phyloP scores from a whole-genome alignment of 2,888 invertebrate genomes.

The Drosophila imparisetae region DNA sequence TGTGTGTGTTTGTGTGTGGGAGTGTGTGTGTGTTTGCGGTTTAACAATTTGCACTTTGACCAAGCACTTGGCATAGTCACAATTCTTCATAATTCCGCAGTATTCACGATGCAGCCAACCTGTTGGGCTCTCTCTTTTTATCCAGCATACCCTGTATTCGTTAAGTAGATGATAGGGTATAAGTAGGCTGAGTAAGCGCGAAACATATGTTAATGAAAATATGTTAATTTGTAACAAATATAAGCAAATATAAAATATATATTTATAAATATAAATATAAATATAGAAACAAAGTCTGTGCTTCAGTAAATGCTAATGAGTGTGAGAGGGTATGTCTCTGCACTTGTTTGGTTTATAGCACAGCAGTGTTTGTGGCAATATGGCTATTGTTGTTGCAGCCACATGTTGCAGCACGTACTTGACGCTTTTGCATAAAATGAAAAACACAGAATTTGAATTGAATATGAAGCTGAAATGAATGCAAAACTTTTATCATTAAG shows the following conservation, averaged over 20 bases:
- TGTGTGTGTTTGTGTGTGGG: slow-evolving; percentile 1
- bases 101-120: slow-evolving; percentile 44
- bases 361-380: slow-evolving; percentile 19
- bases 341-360: neutral
- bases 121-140: slow-evolving; percentile 48
- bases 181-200: neutral
- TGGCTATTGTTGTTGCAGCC: slow-evolving; percentile 48
- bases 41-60: slow-evolving; percentile 70
- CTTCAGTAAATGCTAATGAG: neutral
- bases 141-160: slow-evolving; percentile 11
- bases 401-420: slow-evolving; percentile 65
- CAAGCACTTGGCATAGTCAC: slow-evolving; percentile 70
- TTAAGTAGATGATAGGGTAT: neutral
- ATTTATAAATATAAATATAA: too few species aligned
- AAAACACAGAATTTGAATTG: slow-evolving; percentile 65
- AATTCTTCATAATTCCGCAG: slow-evolving; percentile 76
- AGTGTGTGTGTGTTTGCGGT: slow-evolving; percentile 15
- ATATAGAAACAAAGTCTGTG: neutral
- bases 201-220: too few species aligned
- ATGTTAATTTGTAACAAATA: neutral
- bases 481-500: slow-evolving; percentile 72
- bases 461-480: slow-evolving; percentile 72
- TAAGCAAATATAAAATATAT: neutral
- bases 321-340: slow-evolving; percentile 14
- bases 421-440: slow-evolving; percentile 45